These are phyloP conservation scores for Ornithoptera alexandrae DNA, from an alignment of 2,888 invertebrate genomes.

Conservation along the genomic window DNA sequence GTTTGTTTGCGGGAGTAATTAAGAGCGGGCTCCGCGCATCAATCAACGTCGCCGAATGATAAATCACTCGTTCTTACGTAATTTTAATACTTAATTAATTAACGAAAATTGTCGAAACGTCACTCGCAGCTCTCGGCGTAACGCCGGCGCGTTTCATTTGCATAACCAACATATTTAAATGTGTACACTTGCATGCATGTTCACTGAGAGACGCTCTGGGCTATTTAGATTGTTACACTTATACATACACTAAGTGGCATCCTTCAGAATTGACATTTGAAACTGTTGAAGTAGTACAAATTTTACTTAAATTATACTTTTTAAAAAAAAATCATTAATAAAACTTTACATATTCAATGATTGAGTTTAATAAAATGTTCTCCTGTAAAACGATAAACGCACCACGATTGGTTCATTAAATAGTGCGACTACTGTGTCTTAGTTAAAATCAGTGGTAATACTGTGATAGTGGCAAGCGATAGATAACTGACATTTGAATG, in stretches of 20 bases:
- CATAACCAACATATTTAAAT: slow-evolving; percentile 25
- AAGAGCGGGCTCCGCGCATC: slow-evolving; percentile 36
- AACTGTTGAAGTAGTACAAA: no score
- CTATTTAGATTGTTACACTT: slow-evolving; percentile 18
- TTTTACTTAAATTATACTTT: no score
- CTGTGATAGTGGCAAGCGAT: no score
- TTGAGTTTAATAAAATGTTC: no score
- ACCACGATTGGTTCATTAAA: neutral
- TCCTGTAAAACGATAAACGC: neutral
- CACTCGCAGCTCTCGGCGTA: slow-evolving; percentile 1
- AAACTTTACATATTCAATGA: no score
- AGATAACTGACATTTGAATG: no score
- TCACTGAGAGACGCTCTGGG: neutral
- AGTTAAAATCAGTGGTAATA: neutral
- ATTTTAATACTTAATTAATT: slow-evolving; percentile 37
- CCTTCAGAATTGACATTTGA: no score
- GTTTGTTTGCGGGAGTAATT: slow-evolving; percentile 37
- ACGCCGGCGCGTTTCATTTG: slow-evolving; percentile 15
- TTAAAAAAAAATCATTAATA: no score
- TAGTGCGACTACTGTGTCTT: neutral
- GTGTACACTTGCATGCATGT: slow-evolving; percentile 1
- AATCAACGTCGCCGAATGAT: slow-evolving; percentile 44
- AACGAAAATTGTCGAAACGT: slow-evolving; percentile 34
- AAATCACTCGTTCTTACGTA: slow-evolving; percentile 40
- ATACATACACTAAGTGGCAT: slow-evolving; percentile 3